Base-by-base conservation (phyloP, 1,140 invertebrate genomes). In the Meteorus sp. region DNA sequence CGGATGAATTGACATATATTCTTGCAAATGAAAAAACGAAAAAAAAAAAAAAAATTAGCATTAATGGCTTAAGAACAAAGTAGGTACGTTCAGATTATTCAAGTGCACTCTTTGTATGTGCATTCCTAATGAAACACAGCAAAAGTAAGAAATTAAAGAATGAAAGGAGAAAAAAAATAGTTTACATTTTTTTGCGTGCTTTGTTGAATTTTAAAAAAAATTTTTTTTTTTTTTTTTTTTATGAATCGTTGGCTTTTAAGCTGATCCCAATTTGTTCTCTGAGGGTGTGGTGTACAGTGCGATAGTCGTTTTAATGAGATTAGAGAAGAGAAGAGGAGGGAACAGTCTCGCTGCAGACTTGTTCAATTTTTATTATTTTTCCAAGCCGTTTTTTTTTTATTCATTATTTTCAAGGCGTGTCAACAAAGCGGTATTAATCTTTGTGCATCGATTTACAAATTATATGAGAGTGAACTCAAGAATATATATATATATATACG, bases 361-460 rank as follows among this genome's bases (percentile, higher is more conserved):
- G n/a, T n/a, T n/a, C n/a, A n/a, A n/a, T n/a, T n/a, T n/a, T n/a
- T n/a, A n/a, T n/a, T n/a, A n/a, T n/a, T n/a, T n/a, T n/a, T n/a
- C n/a, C n/a, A n/a, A n/a, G n/a, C n/a, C n/a, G n/a, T n/a, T n/a
- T n/a, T n/a, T n/a, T n/a, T n/a, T n/a, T n/a, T n/a, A n/a, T n/a
- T n/a, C n/a, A n/a, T n/a, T n/a, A n/a, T n/a, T 45, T 58, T 31
- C 52, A 39, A 48, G 64, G 64, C 61, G 64, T 62, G 64, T 58
- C 56, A 9, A 20, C n/a, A n/a, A n/a, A n/a, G n/a, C 17, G 33
- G 53, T 60, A 65, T 65, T 65, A 65, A 62, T 59, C 61, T 61
- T 33, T 45, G 43, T 15, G 31, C 64, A 62, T 65, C 63, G 63
- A 65, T 65, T 65, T 65, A 65, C 57, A 62, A 65, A 62, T 62